phyloP scores from a whole-genome alignment of 2,797 vertebrate genomes.

The Sebastes hubbsi region DNA sequence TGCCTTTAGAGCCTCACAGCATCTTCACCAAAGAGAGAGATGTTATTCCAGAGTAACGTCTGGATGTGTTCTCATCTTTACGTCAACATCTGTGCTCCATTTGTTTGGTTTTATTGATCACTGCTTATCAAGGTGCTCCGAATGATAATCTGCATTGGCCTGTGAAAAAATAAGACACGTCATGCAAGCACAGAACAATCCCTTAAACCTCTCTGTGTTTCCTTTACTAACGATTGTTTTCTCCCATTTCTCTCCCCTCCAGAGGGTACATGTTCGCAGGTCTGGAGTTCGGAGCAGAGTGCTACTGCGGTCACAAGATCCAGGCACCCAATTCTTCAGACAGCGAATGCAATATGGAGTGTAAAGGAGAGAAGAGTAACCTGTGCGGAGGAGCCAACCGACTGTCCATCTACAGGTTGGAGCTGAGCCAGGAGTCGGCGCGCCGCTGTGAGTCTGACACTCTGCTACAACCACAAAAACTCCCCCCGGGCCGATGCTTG shows the following conservation, averaged over 20 bases:
- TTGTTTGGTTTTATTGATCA: slow-evolving; percentile 40
- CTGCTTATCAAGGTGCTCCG: slow-evolving; percentile 8
- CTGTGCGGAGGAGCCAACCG: slow-evolving; percentile 92
- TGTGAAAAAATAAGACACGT: slow-evolving; percentile 31
- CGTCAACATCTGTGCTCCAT: slow-evolving; percentile 11
- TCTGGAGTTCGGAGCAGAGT: slow-evolving; percentile 97
- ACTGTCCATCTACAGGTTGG: slow-evolving; percentile 93
- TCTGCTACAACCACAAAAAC: neutral
- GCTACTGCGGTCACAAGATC: slow-evolving; percentile 97
- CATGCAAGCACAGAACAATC: slow-evolving; percentile 23
- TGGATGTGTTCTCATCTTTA: slow-evolving; percentile 14
- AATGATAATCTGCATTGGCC: slow-evolving; percentile 9
- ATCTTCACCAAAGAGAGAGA: slow-evolving; percentile 16
- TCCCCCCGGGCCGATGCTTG: neutral
- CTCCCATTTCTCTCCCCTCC: slow-evolving; percentile 5
- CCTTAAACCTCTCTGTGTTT: neutral
- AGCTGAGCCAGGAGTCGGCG: slow-evolving; percentile 95
- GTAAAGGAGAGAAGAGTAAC: slow-evolving; percentile 92
- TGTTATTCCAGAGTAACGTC: slow-evolving; percentile 8
- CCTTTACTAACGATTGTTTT: neutral
- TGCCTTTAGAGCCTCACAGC: slow-evolving; percentile 29
- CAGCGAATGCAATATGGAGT: slow-evolving; percentile 93
- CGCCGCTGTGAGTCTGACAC: slow-evolving; percentile 88
- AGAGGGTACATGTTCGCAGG: slow-evolving; percentile 96
- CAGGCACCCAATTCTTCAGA: slow-evolving; percentile 90